Evolutionary conservation across 2,888 invertebrate genomes (phyloP), one percentile per base, ranked within the genome.

Genomic region (Bellardia pandia): DNA sequence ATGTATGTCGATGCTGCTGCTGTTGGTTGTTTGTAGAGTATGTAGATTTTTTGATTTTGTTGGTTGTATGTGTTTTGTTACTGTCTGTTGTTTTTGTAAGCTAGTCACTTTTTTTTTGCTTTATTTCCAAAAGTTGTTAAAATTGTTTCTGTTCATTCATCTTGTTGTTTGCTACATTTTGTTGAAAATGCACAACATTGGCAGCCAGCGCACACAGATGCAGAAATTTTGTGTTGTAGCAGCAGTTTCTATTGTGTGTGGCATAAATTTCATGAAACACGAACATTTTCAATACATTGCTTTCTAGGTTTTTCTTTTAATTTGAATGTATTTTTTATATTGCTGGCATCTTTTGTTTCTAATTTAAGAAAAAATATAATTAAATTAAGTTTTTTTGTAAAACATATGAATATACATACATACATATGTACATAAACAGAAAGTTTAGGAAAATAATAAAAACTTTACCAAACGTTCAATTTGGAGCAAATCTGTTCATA

Each of bases 11-110:
- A 9, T 56, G 58, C 13, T 60, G 58, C 30, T 71, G 62, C 14
- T 72, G 56, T 58, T 64, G 64, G 14, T 37, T 62, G 33, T 33
- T 71, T 79, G 51, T 60, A 37, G 45, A 37, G 45, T 58, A 66
- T 81, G 72, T 16, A 58, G 66, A 81, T 74, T 72, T 71, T 81
- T 56, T 37, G n/a, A 79, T 53, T 53, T 13, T 69, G 58, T 60
- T 45, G 56, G 45, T 45, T 45, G 45, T 45, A 45, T 14, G 40
- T 76, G 5, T 51, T 37, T n/a, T 40, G 14, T 23, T 62, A 58
- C 40, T 45, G 45, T 3, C 51, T 42, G 58, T 16, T 58, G 23
- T 56, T 3, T 58, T 30, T 74, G 56, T 72, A 16, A 40, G 16
- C 33, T 37, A 13, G 23, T 23, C 23, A 1, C 58, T 51, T 16